phyloP scores from a whole-genome alignment of 2,113 vertebrate genomes.

The Ceyx cyanopectus region DNA sequence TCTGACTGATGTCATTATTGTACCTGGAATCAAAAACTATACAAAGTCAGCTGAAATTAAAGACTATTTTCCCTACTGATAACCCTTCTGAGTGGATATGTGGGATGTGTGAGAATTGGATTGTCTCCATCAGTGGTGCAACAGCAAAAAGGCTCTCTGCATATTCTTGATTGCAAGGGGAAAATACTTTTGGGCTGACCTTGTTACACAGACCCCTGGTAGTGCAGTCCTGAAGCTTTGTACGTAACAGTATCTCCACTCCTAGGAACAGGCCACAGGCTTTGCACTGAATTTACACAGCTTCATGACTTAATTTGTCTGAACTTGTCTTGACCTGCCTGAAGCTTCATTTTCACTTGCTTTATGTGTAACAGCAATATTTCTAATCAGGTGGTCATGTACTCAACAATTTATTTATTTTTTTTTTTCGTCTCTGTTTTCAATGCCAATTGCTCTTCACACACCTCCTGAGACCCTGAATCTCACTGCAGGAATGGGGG shows the following conservation, averaged over 20 bases:
- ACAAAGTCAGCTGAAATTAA: neutral
- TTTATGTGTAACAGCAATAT: neutral
- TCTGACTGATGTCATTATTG: neutral
- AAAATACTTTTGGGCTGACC: neutral
- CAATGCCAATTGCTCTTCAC: neutral
- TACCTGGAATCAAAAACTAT: neutral
- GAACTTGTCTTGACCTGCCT: neutral
- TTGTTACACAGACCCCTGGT: neutral
- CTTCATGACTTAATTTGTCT: neutral
- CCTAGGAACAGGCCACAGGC: neutral
- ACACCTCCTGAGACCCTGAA: neutral
- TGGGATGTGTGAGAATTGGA: neutral
- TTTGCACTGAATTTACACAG: neutral
- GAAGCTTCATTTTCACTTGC: neutral
- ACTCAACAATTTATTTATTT: too few species aligned
- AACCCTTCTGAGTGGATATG: neutral
- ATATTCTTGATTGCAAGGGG: neutral
- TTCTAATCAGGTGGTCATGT: accelerated
- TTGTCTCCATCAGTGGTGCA: neutral
- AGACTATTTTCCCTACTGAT: neutral
- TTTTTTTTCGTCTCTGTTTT: neutral
- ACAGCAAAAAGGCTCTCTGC: neutral
- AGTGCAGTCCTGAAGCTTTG: neutral
- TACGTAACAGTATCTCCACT: neutral
- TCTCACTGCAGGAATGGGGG: neutral